phyloP scores from a whole-genome alignment of 2,113 vertebrate species.

The Garra rufa region DNA sequence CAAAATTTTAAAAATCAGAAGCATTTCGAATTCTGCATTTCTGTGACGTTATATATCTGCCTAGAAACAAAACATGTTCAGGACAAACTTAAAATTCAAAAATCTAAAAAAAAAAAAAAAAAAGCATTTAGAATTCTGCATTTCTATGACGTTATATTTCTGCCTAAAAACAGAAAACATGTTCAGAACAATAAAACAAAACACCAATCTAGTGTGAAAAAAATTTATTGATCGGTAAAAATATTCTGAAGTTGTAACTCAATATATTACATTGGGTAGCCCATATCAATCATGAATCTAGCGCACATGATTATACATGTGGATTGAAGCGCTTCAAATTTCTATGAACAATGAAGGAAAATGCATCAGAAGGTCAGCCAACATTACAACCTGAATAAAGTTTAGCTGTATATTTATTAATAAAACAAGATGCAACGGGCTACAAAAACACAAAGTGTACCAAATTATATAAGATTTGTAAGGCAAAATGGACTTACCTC shows the following conservation, averaged over 20 bases:
- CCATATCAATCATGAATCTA: not conserved
- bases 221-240: constrained; percentile 15
- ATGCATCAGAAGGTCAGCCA: not conserved
- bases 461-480: not conserved
- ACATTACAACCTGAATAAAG: not conserved
- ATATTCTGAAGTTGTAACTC: not conserved
- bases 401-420: not conserved
- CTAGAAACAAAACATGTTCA: too few species aligned
- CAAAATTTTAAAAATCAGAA: not conserved
- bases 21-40: not conserved
- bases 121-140: too few species aligned
- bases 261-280: not conserved
- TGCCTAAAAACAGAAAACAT: not conserved
- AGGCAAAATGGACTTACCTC: constrained; percentile 26
- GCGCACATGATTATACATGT: not conserved
- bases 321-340: not conserved
- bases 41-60: too few species aligned
- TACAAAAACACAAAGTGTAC: not conserved
- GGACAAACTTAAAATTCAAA: too few species aligned
- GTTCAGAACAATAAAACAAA: constrained; percentile 7
- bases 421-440: not conserved
- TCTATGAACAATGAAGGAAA: not conserved
- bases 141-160: too few species aligned
- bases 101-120: too few species aligned
- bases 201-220: not conserved